A percentile compares a stretch with the other conserved stretches of the same genome.
Evolutionary conservation across 1,140 invertebrate genomes (phyloP).

Genomic region (Latrodectus geometricus): DNA sequence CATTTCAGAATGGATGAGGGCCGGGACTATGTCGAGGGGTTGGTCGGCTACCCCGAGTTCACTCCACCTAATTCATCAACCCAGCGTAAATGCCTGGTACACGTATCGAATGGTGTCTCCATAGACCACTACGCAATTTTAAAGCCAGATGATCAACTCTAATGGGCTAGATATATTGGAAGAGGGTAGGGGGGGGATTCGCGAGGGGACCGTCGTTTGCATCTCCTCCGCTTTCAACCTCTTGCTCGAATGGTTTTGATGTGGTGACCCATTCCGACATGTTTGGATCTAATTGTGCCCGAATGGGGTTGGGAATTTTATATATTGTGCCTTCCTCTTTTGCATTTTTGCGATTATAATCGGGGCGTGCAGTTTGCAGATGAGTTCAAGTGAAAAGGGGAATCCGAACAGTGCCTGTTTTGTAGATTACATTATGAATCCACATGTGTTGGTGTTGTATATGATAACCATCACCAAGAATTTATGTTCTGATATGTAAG

Average conservation of each 20-base stretch:
- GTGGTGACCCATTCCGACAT: background rate
- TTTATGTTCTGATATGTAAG: too few relatives aligned
- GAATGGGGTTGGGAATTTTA: too few relatives aligned
- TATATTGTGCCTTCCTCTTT: too few relatives aligned
- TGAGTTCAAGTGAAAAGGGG: too few relatives aligned
- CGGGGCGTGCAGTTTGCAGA: too few relatives aligned
- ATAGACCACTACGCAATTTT: slow-evolving; percentile 56
- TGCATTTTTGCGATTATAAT: too few relatives aligned
- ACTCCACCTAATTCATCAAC: slow-evolving; percentile 59
- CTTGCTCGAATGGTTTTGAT: background rate
- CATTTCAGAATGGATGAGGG: slow-evolving; percentile 6
- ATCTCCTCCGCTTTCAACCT: slow-evolving; percentile 4
- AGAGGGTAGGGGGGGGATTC: background rate
- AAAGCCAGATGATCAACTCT: slow-evolving; percentile 57
- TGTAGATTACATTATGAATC: too few relatives aligned
- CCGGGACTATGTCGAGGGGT: background rate
- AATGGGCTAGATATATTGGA: slow-evolving; percentile 42
- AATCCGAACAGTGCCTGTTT: too few relatives aligned
- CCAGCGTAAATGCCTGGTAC: slow-evolving; percentile 28
- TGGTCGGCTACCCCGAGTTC: background rate
- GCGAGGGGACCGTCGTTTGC: background rate
- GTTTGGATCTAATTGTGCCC: background rate
- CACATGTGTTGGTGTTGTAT: too few relatives aligned
- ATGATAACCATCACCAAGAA: too few relatives aligned
- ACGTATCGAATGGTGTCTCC: slow-evolving; percentile 54